These are phyloP conservation scores for Thaleichthys pacificus DNA, from an alignment of 2,797 vertebrate species.

Conservation along the genomic window DNA sequence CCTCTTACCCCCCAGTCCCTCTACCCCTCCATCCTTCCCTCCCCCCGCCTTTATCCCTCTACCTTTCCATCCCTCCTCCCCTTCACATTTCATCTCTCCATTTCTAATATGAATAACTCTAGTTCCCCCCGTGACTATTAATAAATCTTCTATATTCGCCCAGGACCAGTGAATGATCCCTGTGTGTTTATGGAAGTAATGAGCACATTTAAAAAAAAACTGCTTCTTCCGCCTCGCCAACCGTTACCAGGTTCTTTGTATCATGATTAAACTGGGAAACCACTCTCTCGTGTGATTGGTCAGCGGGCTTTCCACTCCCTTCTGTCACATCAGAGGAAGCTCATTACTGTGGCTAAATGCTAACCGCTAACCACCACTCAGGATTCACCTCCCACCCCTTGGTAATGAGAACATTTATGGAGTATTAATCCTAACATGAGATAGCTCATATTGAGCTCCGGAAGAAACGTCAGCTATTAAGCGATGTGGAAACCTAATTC, in stretches of 20 bases:
- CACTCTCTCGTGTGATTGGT: slow-evolving; percentile 12
- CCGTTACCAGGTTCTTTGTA: slow-evolving; percentile 43
- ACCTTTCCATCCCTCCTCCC: too few relatives aligned
- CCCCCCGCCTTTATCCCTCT: too few relatives aligned
- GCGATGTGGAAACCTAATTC: slow-evolving; percentile 42
- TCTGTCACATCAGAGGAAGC: too few relatives aligned
- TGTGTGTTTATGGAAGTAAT: slow-evolving; percentile 69
- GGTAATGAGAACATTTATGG: slow-evolving; percentile 56
- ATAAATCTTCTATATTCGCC: slow-evolving; percentile 76
- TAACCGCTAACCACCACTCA: slow-evolving; percentile 25
- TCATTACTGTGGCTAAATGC: too few relatives aligned
- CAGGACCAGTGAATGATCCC: slow-evolving; percentile 69
- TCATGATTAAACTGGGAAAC: slow-evolving; percentile 45
- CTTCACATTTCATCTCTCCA: background rate
- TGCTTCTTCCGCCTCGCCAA: slow-evolving; percentile 60
- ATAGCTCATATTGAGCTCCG: slow-evolving; percentile 38
- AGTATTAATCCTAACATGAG: slow-evolving; percentile 59
- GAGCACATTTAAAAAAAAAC: slow-evolving; percentile 45
- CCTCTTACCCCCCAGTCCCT: too few relatives aligned
- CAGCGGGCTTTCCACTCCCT: slow-evolving; percentile 5
- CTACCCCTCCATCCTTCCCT: too few relatives aligned
- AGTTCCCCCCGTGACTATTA: slow-evolving; percentile 53
- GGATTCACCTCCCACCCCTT: slow-evolving; percentile 16
- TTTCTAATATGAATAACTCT: slow-evolving; percentile 64
- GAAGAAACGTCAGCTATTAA: slow-evolving; percentile 37